Evolutionary conservation across 2,113 vertebrate species (phyloP).

Genomic region (Protobothrops flavoviridis): DNA sequence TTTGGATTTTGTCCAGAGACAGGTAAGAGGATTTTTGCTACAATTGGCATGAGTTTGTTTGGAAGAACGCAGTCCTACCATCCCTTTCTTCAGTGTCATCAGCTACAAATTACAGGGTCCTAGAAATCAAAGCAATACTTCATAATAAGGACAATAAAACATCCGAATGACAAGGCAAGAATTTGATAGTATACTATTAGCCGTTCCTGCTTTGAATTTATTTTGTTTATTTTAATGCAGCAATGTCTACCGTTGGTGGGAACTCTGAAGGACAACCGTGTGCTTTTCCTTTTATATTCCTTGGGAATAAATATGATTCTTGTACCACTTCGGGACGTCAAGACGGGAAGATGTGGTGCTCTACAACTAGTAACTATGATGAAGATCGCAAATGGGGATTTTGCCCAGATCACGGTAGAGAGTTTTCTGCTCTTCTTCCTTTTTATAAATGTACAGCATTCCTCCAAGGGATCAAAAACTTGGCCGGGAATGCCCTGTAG

Average conservation of each 20-base stretch:
- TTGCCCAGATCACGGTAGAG: slow-evolving; percentile 90
- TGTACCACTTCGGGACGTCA: slow-evolving; percentile 88
- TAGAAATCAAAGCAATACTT: background rate
- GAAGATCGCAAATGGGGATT: slow-evolving; percentile 98
- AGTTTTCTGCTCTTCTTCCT: background rate
- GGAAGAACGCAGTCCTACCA: background rate
- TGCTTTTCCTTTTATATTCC: slow-evolving; percentile 91
- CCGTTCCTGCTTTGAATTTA: too few species aligned
- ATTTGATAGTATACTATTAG: background rate
- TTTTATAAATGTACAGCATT: background rate
- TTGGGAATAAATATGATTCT: slow-evolving; percentile 84
- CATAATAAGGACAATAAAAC: background rate
- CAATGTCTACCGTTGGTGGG: slow-evolving; percentile 93
- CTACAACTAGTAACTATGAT: slow-evolving; percentile 83
- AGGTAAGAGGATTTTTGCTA: slow-evolving; percentile 63
- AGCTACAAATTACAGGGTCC: background rate
- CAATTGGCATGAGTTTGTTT: background rate
- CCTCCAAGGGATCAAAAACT: background rate
- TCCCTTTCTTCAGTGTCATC: background rate
- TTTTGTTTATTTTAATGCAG: slow-evolving; percentile 58
- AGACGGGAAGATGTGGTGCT: slow-evolving; percentile 92
- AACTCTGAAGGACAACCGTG: slow-evolving; percentile 92
- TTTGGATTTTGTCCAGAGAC: slow-evolving; percentile 97
- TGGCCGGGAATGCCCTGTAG: background rate
- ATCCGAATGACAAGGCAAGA: background rate